Percentiles rank a stretch among this genome's conserved stretches.
Evolutionary conservation across 1,140 invertebrate species (phyloP).

Genomic region (Medauroidea extradentata): DNA sequence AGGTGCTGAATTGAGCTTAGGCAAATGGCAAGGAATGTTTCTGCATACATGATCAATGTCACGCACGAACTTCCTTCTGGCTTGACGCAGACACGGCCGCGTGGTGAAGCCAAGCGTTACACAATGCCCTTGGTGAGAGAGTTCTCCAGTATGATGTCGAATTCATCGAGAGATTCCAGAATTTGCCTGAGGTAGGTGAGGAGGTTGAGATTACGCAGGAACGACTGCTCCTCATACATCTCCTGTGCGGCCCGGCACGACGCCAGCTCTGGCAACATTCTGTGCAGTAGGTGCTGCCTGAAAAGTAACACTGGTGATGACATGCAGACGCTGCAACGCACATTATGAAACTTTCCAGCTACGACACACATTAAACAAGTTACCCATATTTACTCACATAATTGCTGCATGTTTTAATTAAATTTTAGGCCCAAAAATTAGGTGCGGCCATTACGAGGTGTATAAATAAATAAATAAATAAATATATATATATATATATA

Average conservation of each 20-base stretch:
- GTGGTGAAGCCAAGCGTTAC: too few species aligned
- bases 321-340: neutral
- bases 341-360: neutral
- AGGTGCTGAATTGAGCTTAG: too few species aligned
- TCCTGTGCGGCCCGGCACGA: slow-evolving; percentile 77
- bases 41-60: too few species aligned
- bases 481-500: too few species aligned
- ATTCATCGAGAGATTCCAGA: slow-evolving; percentile 85
- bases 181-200: slow-evolving; percentile 89
- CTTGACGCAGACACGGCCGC: too few species aligned
- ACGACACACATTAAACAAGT: neutral
- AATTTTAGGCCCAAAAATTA: too few species aligned
- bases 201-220: slow-evolving; percentile 78
- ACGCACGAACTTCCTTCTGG: too few species aligned
- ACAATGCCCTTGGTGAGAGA: slow-evolving; percentile 88
- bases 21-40: too few species aligned
- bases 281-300: slow-evolving; percentile 89
- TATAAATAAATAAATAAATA: too few species aligned
- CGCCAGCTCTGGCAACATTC: slow-evolving; percentile 79
- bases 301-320: slow-evolving; percentile 29
- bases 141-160: slow-evolving; percentile 88
- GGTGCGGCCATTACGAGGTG: too few species aligned
- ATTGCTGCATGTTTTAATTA: too few species aligned
- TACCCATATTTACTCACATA: neutral
- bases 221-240: slow-evolving; percentile 96